Percentiles rank a stretch among this genome's conserved stretches.
These are phyloP conservation scores for Cylindroiulus punctatus DNA, from an alignment of 2,888 invertebrate genomes.

Conservation along the genomic window DNA sequence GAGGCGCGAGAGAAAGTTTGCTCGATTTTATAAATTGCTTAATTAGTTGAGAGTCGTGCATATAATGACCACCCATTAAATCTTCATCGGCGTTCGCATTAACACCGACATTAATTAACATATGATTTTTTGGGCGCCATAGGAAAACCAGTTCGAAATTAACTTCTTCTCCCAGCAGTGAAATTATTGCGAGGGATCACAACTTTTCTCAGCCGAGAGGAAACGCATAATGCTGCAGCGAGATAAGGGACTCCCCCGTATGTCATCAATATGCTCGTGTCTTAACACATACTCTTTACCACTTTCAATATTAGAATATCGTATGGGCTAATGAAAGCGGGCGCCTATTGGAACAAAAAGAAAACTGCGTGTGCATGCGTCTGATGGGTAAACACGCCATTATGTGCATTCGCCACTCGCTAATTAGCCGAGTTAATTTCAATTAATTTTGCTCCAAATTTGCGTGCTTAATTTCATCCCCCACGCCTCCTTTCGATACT, in stretches of 20 bases:
- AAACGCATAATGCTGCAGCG: not conserved
- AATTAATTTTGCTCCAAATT: conserved; percentile 7
- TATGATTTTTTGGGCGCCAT: conserved; percentile 49
- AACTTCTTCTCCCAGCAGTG: conserved; percentile 42
- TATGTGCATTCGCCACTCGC: conserved; percentile 44
- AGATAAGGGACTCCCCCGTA: conserved; percentile 47
- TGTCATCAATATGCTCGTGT: conserved; percentile 40
- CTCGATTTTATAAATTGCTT: conserved; percentile 56
- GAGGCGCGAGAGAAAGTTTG: not conserved
- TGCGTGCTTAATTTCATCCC: not conserved
- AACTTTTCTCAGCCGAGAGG: not conserved
- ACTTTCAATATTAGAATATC: conserved; percentile 35
- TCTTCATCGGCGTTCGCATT: conserved; percentile 53
- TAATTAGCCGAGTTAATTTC: conserved; percentile 44
- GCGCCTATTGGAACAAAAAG: conserved; percentile 37
- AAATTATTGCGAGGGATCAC: conserved; percentile 24
- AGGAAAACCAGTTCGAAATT: not conserved
- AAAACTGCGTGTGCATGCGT: not conserved
- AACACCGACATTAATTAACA: conserved; percentile 53
- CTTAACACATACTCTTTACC: not conserved
- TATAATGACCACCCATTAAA: conserved; percentile 55
- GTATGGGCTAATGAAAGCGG: not conserved
- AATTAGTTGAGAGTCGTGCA: conserved; percentile 55
- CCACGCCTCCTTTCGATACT: not conserved
- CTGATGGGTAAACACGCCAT: conserved; percentile 45